Base-by-base conservation (phyloP, 2,888 invertebrate genomes). In the Aphelenchoides bicaudatus region DNA sequence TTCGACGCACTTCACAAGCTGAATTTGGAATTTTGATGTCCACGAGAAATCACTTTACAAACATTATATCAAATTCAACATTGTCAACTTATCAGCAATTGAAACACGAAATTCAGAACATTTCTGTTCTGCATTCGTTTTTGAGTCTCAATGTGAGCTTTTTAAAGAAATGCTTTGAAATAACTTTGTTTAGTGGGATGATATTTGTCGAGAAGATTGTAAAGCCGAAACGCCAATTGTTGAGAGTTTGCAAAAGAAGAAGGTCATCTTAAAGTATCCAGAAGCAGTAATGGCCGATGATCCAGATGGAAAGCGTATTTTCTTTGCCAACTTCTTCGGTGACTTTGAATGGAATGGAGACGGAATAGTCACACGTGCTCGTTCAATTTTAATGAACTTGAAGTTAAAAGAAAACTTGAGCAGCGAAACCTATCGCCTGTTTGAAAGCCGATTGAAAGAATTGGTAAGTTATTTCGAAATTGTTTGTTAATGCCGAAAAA, bases 131-230 rank as follows among this genome's bases (percentile, higher is more conserved):
- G 1, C 53, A 53, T 3, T 2, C 55, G 8, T 48, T 29, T n/a
- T 25, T 27, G 19, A 57, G 57, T 27, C 30, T 58, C 2, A 16
- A 53, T 2, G 58, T 58, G 23, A 54, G 57, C 39, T 48, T 13
- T 34, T 19, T 37, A 16, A 16, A 6, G 49, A 23, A n/a, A 34
- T 43, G 6, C 10, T 13, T 21, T 10, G 46, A 13, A 6, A 19
- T 43, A 13, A 43, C 19, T 25, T 49, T 29, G 21, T 64, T 50
- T 66, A 65, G 67, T 65, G 65, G 65, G 30, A 21, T 10, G 58
- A 63, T 30, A 59, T 69, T 28, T 65, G 65, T 37, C 62, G 68
- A 13, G 65, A 65, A 47, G 39, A 63, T 27, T 65, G 65, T 39
- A 29, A 29, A 13, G 49, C 29, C 13, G 46, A 61, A 21, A 39